phyloP scores from a whole-genome alignment of 2,797 vertebrate genomes.

The Dipus sagitta region DNA sequence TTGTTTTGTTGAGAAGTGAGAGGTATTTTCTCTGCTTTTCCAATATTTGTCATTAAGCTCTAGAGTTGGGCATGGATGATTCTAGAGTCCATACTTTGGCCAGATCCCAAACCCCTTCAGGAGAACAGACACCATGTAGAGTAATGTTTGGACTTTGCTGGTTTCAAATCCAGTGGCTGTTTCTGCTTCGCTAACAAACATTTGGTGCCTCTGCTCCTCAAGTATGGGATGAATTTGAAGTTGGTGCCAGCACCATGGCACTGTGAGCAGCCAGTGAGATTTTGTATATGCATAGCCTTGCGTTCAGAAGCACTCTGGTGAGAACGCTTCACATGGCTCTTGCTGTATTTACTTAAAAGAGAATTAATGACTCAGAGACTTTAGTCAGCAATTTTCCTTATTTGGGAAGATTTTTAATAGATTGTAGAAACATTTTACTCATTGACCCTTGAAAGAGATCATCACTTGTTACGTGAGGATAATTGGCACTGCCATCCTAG shows the following conservation, averaged over 20 bases:
- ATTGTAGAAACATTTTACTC: constrained; percentile 34
- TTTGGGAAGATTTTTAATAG: constrained; percentile 54
- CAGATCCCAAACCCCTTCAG: background rate
- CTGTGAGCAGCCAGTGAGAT: constrained; percentile 18
- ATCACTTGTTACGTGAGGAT: constrained; percentile 36
- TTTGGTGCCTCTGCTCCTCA: background rate
- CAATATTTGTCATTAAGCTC: background rate
- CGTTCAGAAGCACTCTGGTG: background rate
- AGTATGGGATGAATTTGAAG: constrained; percentile 37
- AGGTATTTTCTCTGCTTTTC: constrained; percentile 7
- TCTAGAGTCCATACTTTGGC: background rate
- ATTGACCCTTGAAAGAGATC: background rate
- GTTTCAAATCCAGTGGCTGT: background rate
- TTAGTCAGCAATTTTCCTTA: constrained; percentile 7
- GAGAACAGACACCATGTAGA: background rate
- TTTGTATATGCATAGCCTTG: background rate
- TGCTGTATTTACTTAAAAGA: constrained; percentile 34
- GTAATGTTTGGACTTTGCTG: background rate
- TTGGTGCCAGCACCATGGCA: background rate
- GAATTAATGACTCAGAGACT: background rate
- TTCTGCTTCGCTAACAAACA: constrained; percentile 36
- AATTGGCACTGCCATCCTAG: constrained; percentile 19
- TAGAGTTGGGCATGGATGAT: constrained; percentile 7
- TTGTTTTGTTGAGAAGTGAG: constrained; percentile 28
- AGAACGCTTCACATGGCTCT: background rate